phyloP scores from a whole-genome alignment of 1,140 invertebrate genomes.

The Caenorhabditis tropicalis region DNA sequence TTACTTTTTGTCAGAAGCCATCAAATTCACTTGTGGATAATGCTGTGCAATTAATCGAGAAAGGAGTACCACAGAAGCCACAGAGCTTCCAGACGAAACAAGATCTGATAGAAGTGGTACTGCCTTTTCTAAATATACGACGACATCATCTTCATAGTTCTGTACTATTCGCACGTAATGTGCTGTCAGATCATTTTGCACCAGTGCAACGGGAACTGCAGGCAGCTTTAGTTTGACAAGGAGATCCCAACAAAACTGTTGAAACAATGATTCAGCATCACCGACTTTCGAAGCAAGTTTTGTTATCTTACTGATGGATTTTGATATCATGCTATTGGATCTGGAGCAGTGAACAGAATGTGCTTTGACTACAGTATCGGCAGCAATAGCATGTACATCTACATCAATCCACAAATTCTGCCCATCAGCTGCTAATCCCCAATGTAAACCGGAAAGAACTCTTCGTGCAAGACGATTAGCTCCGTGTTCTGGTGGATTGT shows the following conservation, averaged over 20 bases:
- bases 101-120: conserved; percentile 44
- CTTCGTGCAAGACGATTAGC: conserved; percentile 45
- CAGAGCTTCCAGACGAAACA: conserved; percentile 33
- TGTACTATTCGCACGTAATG: conserved; percentile 46
- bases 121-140: conserved; percentile 30
- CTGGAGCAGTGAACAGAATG: conserved; percentile 48
- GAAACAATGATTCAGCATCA: conserved; percentile 52
- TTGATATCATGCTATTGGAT: conserved; percentile 55
- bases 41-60: conserved; percentile 35
- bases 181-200: conserved; percentile 50
- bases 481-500: conserved; percentile 41
- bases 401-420: conserved; percentile 50
- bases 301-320: conserved; percentile 51
- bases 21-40: conserved; percentile 35
- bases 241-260: conserved; percentile 57
- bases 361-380: conserved; percentile 54
- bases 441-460: conserved; percentile 49
- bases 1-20: conserved; percentile 37
- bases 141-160: conserved; percentile 19
- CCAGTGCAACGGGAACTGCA: neutral
- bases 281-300: conserved; percentile 53
- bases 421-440: conserved; percentile 46
- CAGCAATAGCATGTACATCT: conserved; percentile 50
- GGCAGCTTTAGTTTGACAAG: conserved; percentile 54
- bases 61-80: conserved; percentile 40